Evolutionary conservation across 2,113 vertebrate genomes (phyloP).

Genomic region (Larimichthys crocea): DNA sequence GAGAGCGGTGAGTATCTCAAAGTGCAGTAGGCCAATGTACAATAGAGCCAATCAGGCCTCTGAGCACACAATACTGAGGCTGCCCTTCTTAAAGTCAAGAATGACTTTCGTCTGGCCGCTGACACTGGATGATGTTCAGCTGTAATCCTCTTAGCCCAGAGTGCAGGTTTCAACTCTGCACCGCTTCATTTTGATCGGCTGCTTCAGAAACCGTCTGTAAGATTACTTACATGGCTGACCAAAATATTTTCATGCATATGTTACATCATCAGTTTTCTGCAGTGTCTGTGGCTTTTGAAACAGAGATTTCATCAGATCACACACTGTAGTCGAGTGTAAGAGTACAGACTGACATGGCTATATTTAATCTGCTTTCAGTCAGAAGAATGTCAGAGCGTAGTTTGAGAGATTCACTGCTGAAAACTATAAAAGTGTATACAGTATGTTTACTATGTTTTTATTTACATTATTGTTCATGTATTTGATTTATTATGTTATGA

Average conservation of each 20-base stretch:
- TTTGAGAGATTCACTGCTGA: neutral
- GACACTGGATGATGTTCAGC: slow-evolving; percentile 57
- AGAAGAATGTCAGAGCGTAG: neutral
- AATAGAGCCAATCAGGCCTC: slow-evolving; percentile 45
- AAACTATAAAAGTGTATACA: neutral
- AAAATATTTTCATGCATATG: neutral
- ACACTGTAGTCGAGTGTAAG: slow-evolving; percentile 6
- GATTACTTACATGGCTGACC: slow-evolving; percentile 11
- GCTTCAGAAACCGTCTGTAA: slow-evolving; percentile 28
- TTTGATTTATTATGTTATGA: too few relatives aligned
- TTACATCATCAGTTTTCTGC: slow-evolving; percentile 19
- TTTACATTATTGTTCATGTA: neutral
- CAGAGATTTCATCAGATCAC: slow-evolving; percentile 12
- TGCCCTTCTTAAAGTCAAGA: slow-evolving; percentile 70
- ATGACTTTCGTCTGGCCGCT: slow-evolving; percentile 54
- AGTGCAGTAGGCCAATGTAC: slow-evolving; percentile 42
- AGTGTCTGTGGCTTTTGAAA: slow-evolving; percentile 7
- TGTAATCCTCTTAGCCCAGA: slow-evolving; percentile 72
- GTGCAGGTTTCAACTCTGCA: slow-evolving; percentile 63
- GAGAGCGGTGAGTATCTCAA: slow-evolving; percentile 38
- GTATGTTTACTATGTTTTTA: neutral
- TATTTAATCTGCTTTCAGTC: slow-evolving; percentile 9
- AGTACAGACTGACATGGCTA: slow-evolving; percentile 20
- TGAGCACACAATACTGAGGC: slow-evolving; percentile 49
- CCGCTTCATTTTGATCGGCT: slow-evolving; percentile 45